Evolutionary conservation across 2,113 vertebrate species (phyloP).

Genomic region (Harpagus bidentatus): DNA sequence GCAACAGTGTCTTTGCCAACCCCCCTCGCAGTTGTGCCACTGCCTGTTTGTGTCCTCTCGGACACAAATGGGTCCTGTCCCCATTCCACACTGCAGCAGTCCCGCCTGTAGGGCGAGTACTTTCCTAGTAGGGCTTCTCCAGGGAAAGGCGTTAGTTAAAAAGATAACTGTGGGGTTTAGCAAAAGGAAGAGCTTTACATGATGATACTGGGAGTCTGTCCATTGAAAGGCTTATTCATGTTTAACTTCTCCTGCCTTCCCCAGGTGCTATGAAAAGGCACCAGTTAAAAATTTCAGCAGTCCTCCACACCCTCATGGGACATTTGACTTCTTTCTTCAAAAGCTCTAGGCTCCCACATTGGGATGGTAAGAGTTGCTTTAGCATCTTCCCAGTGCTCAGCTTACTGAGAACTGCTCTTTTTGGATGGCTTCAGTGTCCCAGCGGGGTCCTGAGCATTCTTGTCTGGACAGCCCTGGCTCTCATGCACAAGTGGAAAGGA

Average conservation of each 20-base stretch:
- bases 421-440: background rate
- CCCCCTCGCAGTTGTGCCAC: background rate
- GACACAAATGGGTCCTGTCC: background rate
- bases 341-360: background rate
- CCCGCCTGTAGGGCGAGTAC: background rate
- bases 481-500: background rate
- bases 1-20: background rate
- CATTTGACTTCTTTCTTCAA: background rate
- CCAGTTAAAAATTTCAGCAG: background rate
- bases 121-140: background rate
- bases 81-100: background rate
- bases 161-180: background rate
- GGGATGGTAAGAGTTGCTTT: background rate
- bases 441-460: background rate
- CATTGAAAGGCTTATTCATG: background rate
- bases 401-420: conserved; percentile 7
- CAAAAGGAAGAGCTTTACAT: background rate
- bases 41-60: background rate
- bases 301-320: background rate
- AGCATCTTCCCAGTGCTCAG: background rate
- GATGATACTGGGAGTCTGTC: background rate
- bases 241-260: background rate
- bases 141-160: background rate
- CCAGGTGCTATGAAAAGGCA: background rate
- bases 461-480: conserved; percentile 6